These are phyloP conservation scores for Prorops nasuta DNA, from an alignment of 1,140 invertebrate species.

Conservation along the genomic window DNA sequence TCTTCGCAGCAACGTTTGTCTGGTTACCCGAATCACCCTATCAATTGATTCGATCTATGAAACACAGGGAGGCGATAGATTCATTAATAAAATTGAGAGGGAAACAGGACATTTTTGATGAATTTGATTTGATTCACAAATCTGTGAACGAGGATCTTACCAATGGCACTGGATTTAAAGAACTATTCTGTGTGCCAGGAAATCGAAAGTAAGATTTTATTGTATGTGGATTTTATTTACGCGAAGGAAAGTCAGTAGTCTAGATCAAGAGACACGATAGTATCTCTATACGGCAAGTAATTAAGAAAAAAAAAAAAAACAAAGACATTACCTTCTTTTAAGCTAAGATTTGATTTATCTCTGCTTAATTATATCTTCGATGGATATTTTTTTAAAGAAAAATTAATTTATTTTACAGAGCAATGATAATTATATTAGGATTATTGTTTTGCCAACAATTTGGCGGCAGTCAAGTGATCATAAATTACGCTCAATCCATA, in stretches of 20 bases:
- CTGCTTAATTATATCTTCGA: too few species aligned
- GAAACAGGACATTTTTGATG: constrained; percentile 58
- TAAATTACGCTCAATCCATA: constrained; percentile 70
- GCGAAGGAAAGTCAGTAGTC: too few species aligned
- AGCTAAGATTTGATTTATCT: neutral
- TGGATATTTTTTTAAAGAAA: too few species aligned
- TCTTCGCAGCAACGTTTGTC: constrained; percentile 61
- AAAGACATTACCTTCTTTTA: too few species aligned
- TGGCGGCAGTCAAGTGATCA: constrained; percentile 70
- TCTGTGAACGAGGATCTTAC: constrained; percentile 59
- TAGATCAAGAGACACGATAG: too few species aligned
- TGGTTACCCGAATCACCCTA: constrained; percentile 75
- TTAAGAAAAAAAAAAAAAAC: too few species aligned
- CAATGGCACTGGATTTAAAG: constrained; percentile 56
- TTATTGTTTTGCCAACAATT: constrained; percentile 71
- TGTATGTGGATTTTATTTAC: too few species aligned
- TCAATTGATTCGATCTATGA: constrained; percentile 60
- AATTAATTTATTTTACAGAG: constrained; percentile 33
- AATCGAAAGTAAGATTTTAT: constrained; percentile 54
- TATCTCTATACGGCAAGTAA: too few species aligned
- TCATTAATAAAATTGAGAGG: constrained; percentile 62
- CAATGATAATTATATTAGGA: constrained; percentile 62
- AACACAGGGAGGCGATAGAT: constrained; percentile 58
- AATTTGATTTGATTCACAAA: constrained; percentile 62
- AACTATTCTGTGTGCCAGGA: constrained; percentile 57